Evolutionary conservation across 2,113 vertebrate genomes (phyloP), one percentile per base, ranked within the genome.

Genomic region (Bujurquina vittata): DNA sequence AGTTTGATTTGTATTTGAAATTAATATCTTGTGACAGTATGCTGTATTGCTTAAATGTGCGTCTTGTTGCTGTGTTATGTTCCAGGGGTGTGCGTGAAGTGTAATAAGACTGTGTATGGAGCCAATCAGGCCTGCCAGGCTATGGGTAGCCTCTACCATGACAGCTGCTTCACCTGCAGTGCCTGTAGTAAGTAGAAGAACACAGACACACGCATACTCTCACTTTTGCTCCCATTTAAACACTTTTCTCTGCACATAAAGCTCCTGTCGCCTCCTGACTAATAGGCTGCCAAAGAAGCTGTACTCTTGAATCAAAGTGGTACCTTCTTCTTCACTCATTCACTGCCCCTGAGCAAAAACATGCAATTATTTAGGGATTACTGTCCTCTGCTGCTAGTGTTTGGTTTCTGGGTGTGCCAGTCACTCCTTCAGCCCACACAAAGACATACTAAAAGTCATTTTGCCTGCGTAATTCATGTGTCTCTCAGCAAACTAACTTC

Each of bases 91-190:
- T 99, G 98, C 0, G 96, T 98, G 85, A 98, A 98, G 84, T 99
- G 98, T 94, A 98, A 85, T 94, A 97, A 97, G 90, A 96, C 96
- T 0, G 98, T 99, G 58, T 97, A 97, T 29, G 98, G 98, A 91
- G 97, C 97, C 10, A 96, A 93, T 91, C 97, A 98, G 92, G 98
- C 98, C 63, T 99, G 98, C 89, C 98, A 99, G 89, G 98, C 98
- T 40, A 99, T 99, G 98, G 98, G 98, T 0, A 98, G 95, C 94
- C 96, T 99, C 77, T 99, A 99, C 94, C 98, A 99, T 0, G 97
- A 99, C 0, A 90, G 94, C 87, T 99, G 98, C 93, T 99, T 99
- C 94, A 98, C 97, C 95, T 99, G 98, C 6, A 97, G 97, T 1
- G 97, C 98, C 75, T 99, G 98, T 91, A 98, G 98, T 99, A 95